These are phyloP conservation scores for Oxystoma pomonae DNA, from an alignment of 2,888 invertebrate species.

Conservation along the genomic window DNA sequence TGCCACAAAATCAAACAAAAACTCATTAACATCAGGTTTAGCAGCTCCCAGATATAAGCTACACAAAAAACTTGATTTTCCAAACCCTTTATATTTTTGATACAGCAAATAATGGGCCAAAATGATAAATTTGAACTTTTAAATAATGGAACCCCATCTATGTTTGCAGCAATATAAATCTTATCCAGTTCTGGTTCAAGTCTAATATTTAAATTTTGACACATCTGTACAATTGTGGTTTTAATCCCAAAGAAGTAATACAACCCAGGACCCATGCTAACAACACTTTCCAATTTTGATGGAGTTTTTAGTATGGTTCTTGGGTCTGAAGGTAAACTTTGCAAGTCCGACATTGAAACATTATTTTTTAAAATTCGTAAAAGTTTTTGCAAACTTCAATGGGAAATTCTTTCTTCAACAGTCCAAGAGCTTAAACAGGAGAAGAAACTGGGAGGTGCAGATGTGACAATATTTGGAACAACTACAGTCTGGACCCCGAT, in stretches of 20 bases:
- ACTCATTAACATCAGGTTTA: constrained; percentile 12
- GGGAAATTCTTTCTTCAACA: constrained; percentile 11
- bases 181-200: background rate
- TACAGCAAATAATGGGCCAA: constrained; percentile 13
- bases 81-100: constrained; percentile 9
- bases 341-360: constrained; percentile 6
- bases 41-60: constrained; percentile 12
- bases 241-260: constrained; percentile 12
- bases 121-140: constrained; percentile 8
- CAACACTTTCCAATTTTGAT: background rate
- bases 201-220: constrained; percentile 3
- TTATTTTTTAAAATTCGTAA: constrained; percentile 12
- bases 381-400: constrained; percentile 12
- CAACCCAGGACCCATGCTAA: constrained; percentile 8
- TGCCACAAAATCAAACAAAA: constrained; percentile 10
- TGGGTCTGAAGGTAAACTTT: constrained; percentile 13
- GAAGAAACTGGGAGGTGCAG: no score
- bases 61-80: constrained; percentile 11
- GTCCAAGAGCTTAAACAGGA: constrained; percentile 13
- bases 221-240: constrained; percentile 10
- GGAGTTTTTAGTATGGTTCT: constrained; percentile 12
- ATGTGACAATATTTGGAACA: background rate
- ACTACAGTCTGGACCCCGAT: background rate
- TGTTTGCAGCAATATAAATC: constrained; percentile 10
- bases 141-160: constrained; percentile 13